Evolutionary conservation across 2,797 vertebrate species (phyloP).

Genomic region (Cichlasoma orientale): DNA sequence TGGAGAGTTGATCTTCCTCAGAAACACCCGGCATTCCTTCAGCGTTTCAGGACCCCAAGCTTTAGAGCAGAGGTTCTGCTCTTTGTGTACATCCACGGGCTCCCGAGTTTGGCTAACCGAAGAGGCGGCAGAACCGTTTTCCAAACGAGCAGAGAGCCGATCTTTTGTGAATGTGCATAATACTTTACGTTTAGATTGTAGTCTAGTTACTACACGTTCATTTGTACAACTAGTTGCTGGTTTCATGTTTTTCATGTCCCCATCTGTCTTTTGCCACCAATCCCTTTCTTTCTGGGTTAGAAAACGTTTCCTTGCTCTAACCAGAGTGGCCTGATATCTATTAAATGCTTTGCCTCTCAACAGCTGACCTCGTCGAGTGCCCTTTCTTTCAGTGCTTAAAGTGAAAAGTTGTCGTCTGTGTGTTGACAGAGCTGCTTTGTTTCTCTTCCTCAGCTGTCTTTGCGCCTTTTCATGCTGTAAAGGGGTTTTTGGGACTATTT

Average conservation of each 20-base stretch:
- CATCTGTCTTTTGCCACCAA: constrained; percentile 46
- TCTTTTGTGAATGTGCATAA: constrained; percentile 35
- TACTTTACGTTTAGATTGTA: constrained; percentile 39
- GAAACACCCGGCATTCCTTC: constrained; percentile 95
- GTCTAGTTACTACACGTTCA: constrained; percentile 22
- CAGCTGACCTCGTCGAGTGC: constrained; percentile 19
- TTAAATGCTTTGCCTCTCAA: constrained; percentile 33
- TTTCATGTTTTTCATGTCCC: constrained; percentile 20
- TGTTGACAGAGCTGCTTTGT: constrained; percentile 47
- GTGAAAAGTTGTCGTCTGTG: constrained; percentile 66
- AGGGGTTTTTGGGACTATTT: constrained; percentile 90
- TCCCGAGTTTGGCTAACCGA: constrained; percentile 71
- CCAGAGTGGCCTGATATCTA: constrained; percentile 63
- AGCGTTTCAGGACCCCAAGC: constrained; percentile 88
- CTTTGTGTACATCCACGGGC: constrained; percentile 58
- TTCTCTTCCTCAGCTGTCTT: constrained; percentile 78
- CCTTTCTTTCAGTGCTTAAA: constrained; percentile 2
- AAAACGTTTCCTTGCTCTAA: constrained; percentile 74
- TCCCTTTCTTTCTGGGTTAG: constrained; percentile 60
- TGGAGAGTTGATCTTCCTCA: constrained; percentile 92
- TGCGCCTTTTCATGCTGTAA: constrained; percentile 82
- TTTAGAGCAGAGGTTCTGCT: constrained; percentile 77
- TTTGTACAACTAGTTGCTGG: constrained; percentile 3
- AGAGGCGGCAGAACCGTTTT: constrained; percentile 22
- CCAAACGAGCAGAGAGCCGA: constrained; percentile 42